phyloP scores from a whole-genome alignment of 2,797 vertebrate species.

The Xenopus petersii region DNA sequence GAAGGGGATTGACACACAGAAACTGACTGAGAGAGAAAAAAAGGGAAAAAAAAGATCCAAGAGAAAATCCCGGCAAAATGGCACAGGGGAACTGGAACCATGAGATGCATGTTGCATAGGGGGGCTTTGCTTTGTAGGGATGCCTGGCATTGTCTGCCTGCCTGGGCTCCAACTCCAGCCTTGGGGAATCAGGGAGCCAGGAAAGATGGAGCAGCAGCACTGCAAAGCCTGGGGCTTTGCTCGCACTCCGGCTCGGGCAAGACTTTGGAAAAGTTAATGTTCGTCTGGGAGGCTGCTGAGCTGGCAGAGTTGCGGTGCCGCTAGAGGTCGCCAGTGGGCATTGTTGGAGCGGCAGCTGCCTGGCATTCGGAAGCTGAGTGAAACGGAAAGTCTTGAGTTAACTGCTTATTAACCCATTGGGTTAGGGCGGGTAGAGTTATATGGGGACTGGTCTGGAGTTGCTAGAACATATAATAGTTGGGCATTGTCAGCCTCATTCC shows the following conservation, averaged over 20 bases:
- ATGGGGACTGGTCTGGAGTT: background rate
- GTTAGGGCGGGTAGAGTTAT: slow-evolving; percentile 8
- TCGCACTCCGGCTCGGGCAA: slow-evolving; percentile 40
- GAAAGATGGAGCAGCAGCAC: slow-evolving; percentile 26
- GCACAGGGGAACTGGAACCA: slow-evolving; percentile 84
- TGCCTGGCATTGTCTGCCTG: slow-evolving; percentile 41
- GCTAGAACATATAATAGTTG: background rate
- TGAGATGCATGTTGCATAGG: slow-evolving; percentile 85
- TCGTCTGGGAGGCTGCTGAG: slow-evolving; percentile 23
- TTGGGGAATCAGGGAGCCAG: background rate
- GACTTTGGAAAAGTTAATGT: slow-evolving; percentile 57
- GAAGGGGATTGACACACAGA: slow-evolving; percentile 78
- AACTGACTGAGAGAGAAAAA: slow-evolving; percentile 65
- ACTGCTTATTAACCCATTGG: background rate
- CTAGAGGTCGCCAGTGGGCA: slow-evolving; percentile 74
- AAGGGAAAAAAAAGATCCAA: slow-evolving; percentile 66
- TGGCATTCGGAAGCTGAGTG: background rate
- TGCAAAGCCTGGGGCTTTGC: slow-evolving; percentile 5
- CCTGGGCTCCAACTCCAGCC: no score
- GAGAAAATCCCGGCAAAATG: slow-evolving; percentile 56
- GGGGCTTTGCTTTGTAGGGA: slow-evolving; percentile 71
- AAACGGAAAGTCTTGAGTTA: slow-evolving; percentile 6
- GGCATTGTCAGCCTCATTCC: no score
- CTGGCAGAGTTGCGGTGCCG: slow-evolving; percentile 50
- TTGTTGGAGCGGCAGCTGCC: slow-evolving; percentile 58